Base-by-base conservation (phyloP, 2,888 invertebrate genomes). In the Pollenia amentaria region DNA sequence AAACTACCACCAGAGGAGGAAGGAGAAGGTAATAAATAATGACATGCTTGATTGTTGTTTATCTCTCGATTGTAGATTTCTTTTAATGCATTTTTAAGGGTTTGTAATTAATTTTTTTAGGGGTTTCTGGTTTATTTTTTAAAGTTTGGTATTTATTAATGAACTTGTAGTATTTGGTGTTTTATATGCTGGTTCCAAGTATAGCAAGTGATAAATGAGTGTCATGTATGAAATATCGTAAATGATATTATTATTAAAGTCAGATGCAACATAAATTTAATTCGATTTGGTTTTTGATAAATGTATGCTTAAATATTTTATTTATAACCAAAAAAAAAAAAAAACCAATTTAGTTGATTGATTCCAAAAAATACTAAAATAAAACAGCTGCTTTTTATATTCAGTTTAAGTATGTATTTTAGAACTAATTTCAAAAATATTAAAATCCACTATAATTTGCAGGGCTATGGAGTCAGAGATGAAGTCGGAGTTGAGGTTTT, bases 81-180 rank as follows among this genome's bases (percentile, higher is more conserved):
- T 76, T 75, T 84, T 80, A 87, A 87, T 84, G 84, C 88, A 88
- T 85, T 88, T 88, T 88, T 84, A 88, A 88, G 86, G 86, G 88
- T 88, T 87, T 88, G 86, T 83, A 87, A 88, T 88, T 88, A 88
- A 85, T 82, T 81, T 84, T 69, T 77, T 55, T 57, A n/a, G 21
- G 11, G 29, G 60, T 51, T 21, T 48, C 48, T 77, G 46, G 12
- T 48, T 21, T 42, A 14, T n/a, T 40, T 60, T 65, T 57, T 60
- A 38, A 21, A 62, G 16, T 70, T 79, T 16, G 29, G 48, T 57
- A 40, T 57, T 18, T 48, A 40, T 57, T 18, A 38, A 38, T 44
- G 6, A 29, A 38, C 12, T 12, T 12, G n/a, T 38, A 51, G 12
- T 62, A 60, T 14, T 76, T 38, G 12, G 46, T 29, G 38, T 48